These are phyloP conservation scores for Chironomus riparius DNA, from an alignment of 2,888 invertebrate species.

Conservation along the genomic window DNA sequence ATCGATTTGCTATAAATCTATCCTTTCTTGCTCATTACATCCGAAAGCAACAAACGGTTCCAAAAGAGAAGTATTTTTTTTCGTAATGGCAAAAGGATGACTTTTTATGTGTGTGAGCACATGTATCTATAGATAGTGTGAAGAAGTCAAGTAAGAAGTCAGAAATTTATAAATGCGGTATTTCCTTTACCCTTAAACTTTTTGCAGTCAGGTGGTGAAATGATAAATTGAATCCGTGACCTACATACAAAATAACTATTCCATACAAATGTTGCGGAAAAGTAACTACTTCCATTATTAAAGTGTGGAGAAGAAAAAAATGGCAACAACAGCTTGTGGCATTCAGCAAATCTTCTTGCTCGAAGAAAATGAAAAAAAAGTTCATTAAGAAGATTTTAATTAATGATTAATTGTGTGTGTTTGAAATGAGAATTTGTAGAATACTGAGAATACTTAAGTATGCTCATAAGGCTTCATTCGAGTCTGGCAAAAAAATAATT, in stretches of 20 bases:
- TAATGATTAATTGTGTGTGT: conserved; percentile 12
- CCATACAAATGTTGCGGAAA: background rate
- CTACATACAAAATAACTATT: conserved; percentile 6
- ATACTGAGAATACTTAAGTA: too few species aligned
- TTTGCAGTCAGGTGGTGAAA: conserved; percentile 11
- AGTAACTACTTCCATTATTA: background rate
- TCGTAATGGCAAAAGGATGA: background rate
- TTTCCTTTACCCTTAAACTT: background rate
- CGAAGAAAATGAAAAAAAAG: background rate
- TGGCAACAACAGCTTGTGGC: background rate
- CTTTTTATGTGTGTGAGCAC: background rate
- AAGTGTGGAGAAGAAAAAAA: background rate
- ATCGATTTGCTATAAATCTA: too few species aligned
- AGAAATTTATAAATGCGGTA: background rate
- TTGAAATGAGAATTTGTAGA: too few species aligned
- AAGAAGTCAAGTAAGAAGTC: background rate
- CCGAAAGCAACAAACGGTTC: too few species aligned
- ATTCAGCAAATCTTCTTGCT: too few species aligned
- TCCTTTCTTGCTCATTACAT: too few species aligned
- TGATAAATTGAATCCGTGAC: conserved; percentile 25
- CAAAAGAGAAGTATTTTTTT: background rate
- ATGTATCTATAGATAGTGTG: background rate
- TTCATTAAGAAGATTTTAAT: conserved; percentile 13
- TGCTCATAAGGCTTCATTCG: background rate
- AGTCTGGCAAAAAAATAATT: background rate